Conservation (phyloP, 2,113 vertebrate species). For the Xiphorhynchus elegans region DNA sequence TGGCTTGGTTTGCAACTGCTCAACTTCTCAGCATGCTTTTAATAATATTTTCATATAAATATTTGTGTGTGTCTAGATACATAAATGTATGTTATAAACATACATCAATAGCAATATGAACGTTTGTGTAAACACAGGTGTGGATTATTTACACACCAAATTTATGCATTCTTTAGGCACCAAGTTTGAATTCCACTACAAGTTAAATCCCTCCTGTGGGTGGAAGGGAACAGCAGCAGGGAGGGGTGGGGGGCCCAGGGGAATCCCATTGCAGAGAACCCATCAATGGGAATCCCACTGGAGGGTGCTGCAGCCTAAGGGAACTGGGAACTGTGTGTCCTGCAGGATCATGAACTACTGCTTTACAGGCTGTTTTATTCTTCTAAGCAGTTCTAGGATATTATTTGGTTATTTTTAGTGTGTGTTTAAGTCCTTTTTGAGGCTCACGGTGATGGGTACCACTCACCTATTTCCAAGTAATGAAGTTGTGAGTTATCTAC, state of each 20-base stretch:
- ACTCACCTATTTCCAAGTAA: not conserved
- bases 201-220: too few relatives aligned
- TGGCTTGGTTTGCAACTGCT: not conserved
- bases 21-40: too few relatives aligned
- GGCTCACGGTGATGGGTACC: not conserved
- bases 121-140: not conserved
- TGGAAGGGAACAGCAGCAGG: not conserved
- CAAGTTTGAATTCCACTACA: fast-evolving
- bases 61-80: not conserved
- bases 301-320: not conserved
- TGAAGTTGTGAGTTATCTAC: not conserved
- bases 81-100: not conserved
- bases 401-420: too few relatives aligned
- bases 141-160: fast-evolving
- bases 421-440: not conserved
- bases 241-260: fast-evolving
- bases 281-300: not conserved
- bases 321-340: not conserved
- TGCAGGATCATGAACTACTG: not conserved
- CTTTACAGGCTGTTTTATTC: fast-evolving
- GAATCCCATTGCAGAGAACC: not conserved
- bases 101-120: not conserved
- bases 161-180: not conserved
- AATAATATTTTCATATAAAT: too few relatives aligned
- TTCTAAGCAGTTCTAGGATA: not conserved